A percentile compares a stretch with the other conserved stretches of the same genome.
Evolutionary conservation across 1,140 invertebrate genomes (phyloP).

Genomic region (Holotrichia oblita): DNA sequence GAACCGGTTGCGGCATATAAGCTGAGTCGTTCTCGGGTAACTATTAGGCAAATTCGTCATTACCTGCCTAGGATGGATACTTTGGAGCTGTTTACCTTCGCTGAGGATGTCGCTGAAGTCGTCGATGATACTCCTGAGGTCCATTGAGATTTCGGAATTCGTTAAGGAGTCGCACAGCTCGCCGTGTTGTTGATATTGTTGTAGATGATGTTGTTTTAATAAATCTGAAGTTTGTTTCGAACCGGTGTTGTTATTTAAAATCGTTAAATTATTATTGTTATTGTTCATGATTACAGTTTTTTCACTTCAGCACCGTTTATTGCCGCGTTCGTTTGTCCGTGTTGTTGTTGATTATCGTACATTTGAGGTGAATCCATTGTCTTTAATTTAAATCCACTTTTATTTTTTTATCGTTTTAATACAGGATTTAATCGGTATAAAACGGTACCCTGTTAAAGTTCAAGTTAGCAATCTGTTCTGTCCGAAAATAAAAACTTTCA

Average conservation of each 20-base stretch:
- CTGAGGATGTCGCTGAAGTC: conserved; percentile 85
- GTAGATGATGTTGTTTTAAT: conserved; percentile 62
- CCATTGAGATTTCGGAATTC: conserved; percentile 87
- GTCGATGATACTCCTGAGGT: conserved; percentile 88
- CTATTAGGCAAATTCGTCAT: conserved; percentile 60
- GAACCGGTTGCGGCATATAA: conserved; percentile 91
- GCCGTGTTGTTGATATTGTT: conserved; percentile 65
- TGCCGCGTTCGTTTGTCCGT: conserved; percentile 58
- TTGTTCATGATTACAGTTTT: conserved; percentile 59
- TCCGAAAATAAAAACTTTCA: conserved; percentile 24
- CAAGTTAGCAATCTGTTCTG: too few species aligned
- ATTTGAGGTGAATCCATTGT: conserved; percentile 76
- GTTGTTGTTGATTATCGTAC: conserved; percentile 69
- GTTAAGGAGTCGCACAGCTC: conserved; percentile 86
- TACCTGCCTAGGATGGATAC: conserved; percentile 61
- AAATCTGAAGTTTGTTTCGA: conserved; percentile 59
- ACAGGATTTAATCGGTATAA: too few species aligned
- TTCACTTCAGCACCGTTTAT: conserved; percentile 56
- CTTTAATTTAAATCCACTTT: neutral
- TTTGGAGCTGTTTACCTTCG: conserved; percentile 63
- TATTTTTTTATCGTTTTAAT: neutral
- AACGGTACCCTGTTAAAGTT: too few species aligned
- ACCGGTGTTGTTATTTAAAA: conserved; percentile 60
- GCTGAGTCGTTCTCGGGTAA: conserved; percentile 73
- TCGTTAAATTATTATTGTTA: conserved; percentile 53